Evolutionary conservation across 2,888 invertebrate species (phyloP), one percentile per base, ranked within the genome.

Genomic region (Nyleta sp.): DNA sequence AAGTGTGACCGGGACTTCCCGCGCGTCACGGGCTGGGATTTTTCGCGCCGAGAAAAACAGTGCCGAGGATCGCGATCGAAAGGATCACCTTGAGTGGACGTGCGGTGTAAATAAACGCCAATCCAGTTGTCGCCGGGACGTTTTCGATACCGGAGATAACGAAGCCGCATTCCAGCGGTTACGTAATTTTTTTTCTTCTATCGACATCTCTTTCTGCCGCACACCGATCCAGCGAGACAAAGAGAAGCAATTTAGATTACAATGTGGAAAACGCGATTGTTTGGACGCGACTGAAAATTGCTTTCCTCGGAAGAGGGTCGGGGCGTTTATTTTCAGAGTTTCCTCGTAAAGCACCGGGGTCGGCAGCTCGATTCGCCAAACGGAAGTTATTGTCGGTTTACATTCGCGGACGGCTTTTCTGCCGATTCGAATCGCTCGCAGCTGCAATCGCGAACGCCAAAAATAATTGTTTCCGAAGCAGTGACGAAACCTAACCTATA

Each of bases 261-360:
- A 53, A n/a, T 44, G 52, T 55, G 35, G 42, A 55, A 57, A 65
- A 48, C 15, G 22, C 4, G 33, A 64, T 55, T 64, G 62, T 40
- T 62, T 48, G 40, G 22, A 64, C 64, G 35, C 17, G 22, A 24
- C 46, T 33, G 72, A 46, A 62, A 72, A 73, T 73, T 57, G 33
- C 40, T 65, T 60, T 59, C 48, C 48, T 38, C 44, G 31, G 53
- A 59, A 60, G 42, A 59, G 59, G 60, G 70, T 65, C 40, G 42
- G 70, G 50, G 35, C 20, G 48, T 71, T 78, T 81, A 82, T 83
- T 85, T 84, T 52, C 80, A 84, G 85, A 65, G 33, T 46, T 80
- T 73, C 74, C 80, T 70, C 80, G 83, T 87, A 84, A 85, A 85
- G 81, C 83, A n/a, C n/a, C n/a, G n/a, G n/a, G n/a, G n/a, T n/a